Conservation (phyloP, 2,888 invertebrate species). For the Tanytarsus gracilentus region DNA sequence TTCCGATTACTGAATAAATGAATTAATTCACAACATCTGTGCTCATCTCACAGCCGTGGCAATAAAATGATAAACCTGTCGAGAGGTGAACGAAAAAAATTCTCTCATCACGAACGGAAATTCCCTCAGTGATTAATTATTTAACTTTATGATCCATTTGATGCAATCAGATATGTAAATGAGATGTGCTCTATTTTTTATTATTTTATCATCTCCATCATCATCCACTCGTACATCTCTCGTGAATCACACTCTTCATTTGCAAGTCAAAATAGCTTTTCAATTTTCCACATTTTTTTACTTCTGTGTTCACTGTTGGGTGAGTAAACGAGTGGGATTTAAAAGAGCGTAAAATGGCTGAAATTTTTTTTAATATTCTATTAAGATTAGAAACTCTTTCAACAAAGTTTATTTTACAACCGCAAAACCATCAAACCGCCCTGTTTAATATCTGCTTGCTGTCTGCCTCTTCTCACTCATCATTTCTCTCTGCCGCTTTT, state of each 20-base stretch:
- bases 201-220: background rate
- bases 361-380: background rate
- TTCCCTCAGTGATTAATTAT: slow-evolving; percentile 7
- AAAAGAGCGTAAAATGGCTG: background rate
- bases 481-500: background rate
- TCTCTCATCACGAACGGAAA: too few relatives aligned
- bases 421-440: too few relatives aligned
- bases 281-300: background rate
- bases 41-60: background rate
- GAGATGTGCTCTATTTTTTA: background rate
- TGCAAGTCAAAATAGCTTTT: slow-evolving; percentile 17
- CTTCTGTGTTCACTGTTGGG: background rate
- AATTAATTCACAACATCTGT: too few relatives aligned
- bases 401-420: too few relatives aligned
- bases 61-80: background rate
- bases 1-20: too few relatives aligned
- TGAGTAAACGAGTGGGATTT: too few relatives aligned
- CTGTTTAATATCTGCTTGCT: too few relatives aligned
- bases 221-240: background rate
- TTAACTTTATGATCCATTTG: slow-evolving; percentile 11
- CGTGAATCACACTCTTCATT: background rate
- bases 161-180: slow-evolving; percentile 21
- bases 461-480: background rate
- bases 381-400: too few relatives aligned
- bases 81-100: too few relatives aligned